Conservation (phyloP, 2,888 invertebrate species). For the Parasteatoda lunata region DNA sequence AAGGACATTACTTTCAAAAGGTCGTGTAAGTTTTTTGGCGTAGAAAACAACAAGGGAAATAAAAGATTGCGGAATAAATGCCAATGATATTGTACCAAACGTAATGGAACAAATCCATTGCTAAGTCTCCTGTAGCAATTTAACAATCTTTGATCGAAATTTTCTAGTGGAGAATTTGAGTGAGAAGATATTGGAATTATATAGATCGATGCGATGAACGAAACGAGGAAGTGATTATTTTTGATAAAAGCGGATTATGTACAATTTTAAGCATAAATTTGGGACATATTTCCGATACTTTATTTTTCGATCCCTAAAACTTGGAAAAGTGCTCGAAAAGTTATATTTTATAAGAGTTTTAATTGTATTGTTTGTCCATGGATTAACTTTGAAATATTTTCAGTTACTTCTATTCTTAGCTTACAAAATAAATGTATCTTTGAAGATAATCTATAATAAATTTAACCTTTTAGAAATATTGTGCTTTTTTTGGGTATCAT, state of each 20-base stretch:
- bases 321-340: too few species aligned
- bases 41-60: not conserved
- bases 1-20: conserved; percentile 28
- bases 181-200: not conserved
- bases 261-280: conserved; percentile 21
- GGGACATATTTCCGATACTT: too few species aligned
- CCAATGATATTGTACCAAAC: not conserved
- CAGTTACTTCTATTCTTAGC: too few species aligned
- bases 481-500: too few species aligned
- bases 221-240: too few species aligned
- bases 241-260: not conserved
- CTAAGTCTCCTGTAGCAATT: not conserved
- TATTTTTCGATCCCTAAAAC: too few species aligned
- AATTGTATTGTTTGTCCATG: too few species aligned
- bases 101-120: not conserved
- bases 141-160: not conserved
- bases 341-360: too few species aligned
- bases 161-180: not conserved
- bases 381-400: too few species aligned
- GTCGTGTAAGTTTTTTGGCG: not conserved
- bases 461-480: too few species aligned
- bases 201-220: not conserved
- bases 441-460: too few species aligned
- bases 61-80: not conserved
- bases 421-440: too few species aligned